Percentiles rank a stretch among this genome's conserved stretches.
These are phyloP conservation scores for Pseudococcus longispinus DNA, from an alignment of 2,888 invertebrate genomes.

Conservation along the genomic window DNA sequence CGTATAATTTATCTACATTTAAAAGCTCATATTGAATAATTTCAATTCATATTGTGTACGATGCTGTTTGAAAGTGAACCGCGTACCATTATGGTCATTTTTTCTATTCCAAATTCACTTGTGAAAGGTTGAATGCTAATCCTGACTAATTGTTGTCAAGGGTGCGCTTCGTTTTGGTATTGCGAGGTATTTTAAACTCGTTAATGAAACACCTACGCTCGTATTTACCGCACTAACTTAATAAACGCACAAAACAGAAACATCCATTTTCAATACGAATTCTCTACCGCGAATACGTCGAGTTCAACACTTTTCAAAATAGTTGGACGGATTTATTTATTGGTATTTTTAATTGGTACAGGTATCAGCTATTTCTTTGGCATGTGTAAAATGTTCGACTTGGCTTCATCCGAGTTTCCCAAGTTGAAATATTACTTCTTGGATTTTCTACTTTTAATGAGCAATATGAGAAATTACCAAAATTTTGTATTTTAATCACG, in stretches of 20 bases:
- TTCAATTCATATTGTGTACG: neutral
- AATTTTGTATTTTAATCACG: too few relatives aligned
- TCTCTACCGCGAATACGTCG: neutral
- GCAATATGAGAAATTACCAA: too few relatives aligned
- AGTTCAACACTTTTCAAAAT: neutral
- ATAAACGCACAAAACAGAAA: neutral
- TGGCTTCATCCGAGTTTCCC: too few relatives aligned
- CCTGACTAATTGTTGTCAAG: constrained; percentile 32
- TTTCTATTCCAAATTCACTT: neutral
- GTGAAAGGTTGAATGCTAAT: neutral
- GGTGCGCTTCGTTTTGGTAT: neutral
- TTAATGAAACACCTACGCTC: neutral
- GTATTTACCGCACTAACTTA: neutral
- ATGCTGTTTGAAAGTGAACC: neutral
- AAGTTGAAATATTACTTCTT: too few relatives aligned
- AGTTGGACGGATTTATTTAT: neutral
- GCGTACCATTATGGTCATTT: neutral
- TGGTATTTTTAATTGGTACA: neutral
- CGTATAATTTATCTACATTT: neutral
- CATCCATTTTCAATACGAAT: neutral
- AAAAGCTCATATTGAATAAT: neutral
- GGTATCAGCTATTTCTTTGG: too few relatives aligned
- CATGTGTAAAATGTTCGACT: too few relatives aligned
- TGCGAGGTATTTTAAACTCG: neutral
- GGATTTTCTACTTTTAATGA: too few relatives aligned